Evolutionary conservation across 2,113 vertebrate species (phyloP).

Genomic region (Phrynosoma platyrhinos): DNA sequence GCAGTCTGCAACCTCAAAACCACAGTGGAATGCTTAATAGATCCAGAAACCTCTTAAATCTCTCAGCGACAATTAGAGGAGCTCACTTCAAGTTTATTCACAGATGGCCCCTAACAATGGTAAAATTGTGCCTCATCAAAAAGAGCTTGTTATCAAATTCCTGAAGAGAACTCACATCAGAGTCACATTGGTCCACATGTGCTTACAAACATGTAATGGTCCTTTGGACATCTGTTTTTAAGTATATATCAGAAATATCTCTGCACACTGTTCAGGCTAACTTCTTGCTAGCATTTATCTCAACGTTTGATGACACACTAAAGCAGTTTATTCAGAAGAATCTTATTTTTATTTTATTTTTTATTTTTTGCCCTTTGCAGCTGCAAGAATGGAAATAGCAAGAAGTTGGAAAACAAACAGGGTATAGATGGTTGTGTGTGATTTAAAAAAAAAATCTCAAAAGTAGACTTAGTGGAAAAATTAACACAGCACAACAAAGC

Average conservation of each 20-base stretch:
- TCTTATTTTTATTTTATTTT: not conserved
- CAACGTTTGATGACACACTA: not conserved
- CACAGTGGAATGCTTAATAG: not conserved
- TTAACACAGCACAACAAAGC: not conserved
- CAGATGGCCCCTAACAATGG: not conserved
- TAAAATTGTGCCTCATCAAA: not conserved
- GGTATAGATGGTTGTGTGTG: not conserved
- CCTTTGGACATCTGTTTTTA: not conserved
- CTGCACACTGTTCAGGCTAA: not conserved
- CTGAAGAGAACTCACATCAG: not conserved
- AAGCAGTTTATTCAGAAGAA: not conserved
- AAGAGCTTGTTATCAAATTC: not conserved
- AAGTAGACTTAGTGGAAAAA: not conserved
- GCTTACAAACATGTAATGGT: not conserved
- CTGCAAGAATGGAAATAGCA: not conserved
- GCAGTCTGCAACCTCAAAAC: too few species aligned
- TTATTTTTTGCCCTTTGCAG: not conserved
- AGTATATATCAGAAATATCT: not conserved
- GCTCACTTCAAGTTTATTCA: not conserved
- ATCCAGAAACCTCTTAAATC: not conserved
- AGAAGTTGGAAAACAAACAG: not conserved
- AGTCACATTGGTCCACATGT: not conserved
- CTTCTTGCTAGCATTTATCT: not conserved
- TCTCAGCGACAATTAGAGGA: not conserved
- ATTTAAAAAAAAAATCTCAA: not conserved